Evolutionary conservation across 30 jellyfish, hydroid and myxozoan species (phyloP), one percentile per base, ranked within the genome.

Genomic region (Pelagia noctiluca): DNA sequence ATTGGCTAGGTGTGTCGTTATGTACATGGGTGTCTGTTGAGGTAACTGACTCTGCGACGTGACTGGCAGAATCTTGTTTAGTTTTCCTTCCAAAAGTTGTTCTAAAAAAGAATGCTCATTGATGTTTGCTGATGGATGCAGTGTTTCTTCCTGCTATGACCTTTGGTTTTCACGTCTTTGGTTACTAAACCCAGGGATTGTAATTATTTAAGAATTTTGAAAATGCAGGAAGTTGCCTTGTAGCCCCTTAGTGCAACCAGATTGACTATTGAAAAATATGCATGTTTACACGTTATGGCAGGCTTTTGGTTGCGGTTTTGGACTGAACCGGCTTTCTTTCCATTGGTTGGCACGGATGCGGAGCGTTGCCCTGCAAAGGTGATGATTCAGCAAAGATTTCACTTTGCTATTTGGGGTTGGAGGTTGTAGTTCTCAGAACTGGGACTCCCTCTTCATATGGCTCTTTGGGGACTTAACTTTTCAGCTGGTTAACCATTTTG

Each of bases 161-260:
- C 48, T 31, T 8, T 30, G 72, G 72, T 23, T 60, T 60, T 60
- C 72, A 60, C 72, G 72, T 60, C 72, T 60, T 60, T 18, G 72
- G 72, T 60, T 60, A 60, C 72, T 35, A 60, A 19, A 60, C 72
- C 11, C 1, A n/a, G 21, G 72, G 72, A 23, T 60, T 60, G 72
- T 0, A 1, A 23, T 60, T 60, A 0, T 60, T 1, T 64, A 5
- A 16, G 78, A 30, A 0, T 21, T 25, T 30, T 64, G 25, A 22
- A 64, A 64, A 24, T 64, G 78, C 12, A 24, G 78, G 50, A 0
- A 64, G 23, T 64, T 64, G 78, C 78, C 25, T 64, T 64, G 48
- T 2, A 64, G n/a, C 48, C 78, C 60, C 60, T 64, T 64, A 64
- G 50, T 2, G 22, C 78, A 64, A 25, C 78, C 78, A 64, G 78